A percentile compares a stretch with the other conserved stretches of the same genome.
phyloP scores from a whole-genome alignment of 1,140 invertebrate species.

The Potamilus streckersoni region DNA sequence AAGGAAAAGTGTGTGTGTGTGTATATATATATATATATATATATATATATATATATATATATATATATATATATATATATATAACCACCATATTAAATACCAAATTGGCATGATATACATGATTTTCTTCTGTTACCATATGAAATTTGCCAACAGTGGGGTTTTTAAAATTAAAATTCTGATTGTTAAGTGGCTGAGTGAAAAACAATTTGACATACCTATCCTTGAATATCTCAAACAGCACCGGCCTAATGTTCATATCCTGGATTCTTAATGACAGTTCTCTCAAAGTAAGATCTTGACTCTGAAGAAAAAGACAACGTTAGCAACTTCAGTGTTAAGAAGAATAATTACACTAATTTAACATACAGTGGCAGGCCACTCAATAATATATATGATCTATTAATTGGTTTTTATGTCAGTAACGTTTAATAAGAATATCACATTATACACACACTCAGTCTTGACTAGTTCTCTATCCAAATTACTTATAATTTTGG shows the following conservation, averaged over 20 bases:
- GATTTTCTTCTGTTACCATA: not conserved
- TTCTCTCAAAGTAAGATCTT: constrained; percentile 76
- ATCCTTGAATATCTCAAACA: constrained; percentile 44
- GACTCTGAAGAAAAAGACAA: constrained; percentile 65
- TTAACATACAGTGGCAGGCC: not conserved
- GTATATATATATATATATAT: too few relatives aligned
- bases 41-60: too few relatives aligned
- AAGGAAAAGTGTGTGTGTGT: too few relatives aligned
- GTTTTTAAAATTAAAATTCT: not conserved
- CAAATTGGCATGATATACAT: not conserved
- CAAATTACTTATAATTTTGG: not conserved
- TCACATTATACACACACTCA: not conserved
- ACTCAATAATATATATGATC: not conserved
- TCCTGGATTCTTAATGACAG: constrained; percentile 72
- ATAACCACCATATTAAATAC: not conserved
- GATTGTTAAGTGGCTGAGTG: not conserved
- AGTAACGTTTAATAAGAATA: not conserved
- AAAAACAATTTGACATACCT: constrained; percentile 31
- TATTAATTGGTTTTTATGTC: not conserved
- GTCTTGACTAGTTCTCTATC: not conserved
- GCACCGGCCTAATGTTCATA: constrained; percentile 62
- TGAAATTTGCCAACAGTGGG: not conserved
- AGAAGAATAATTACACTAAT: not conserved
- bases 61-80: not conserved
- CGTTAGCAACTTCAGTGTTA: not conserved